These are phyloP conservation scores for Salvelinus alpinus DNA, from an alignment of 2,113 vertebrate genomes.

Conservation along the genomic window DNA sequence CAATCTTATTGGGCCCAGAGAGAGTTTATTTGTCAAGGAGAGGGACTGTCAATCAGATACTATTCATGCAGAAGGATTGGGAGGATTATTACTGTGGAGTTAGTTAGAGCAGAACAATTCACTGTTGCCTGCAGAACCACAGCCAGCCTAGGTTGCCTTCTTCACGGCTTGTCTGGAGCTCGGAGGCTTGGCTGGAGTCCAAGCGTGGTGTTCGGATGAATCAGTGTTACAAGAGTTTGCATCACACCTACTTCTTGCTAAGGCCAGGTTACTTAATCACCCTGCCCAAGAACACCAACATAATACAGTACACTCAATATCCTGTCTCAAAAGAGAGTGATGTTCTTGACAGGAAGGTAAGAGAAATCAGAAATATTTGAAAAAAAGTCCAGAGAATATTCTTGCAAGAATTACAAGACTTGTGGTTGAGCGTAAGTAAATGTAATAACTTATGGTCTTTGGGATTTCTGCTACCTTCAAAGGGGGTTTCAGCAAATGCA, in stretches of 20 bases:
- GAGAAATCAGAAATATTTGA: not conserved
- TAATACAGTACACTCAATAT: not conserved
- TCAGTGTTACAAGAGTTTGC: not conserved
- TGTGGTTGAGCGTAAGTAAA: not conserved
- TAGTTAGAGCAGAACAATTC: not conserved
- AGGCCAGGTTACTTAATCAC: not conserved
- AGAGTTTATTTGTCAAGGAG: not conserved
- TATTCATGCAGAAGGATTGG: not conserved
- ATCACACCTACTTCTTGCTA: not conserved
- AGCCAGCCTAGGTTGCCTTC: not conserved
- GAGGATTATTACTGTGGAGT: not conserved
- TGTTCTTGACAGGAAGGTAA: not conserved
- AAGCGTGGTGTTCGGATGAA: not conserved
- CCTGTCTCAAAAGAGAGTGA: not conserved
- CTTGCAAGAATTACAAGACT: too few relatives aligned
- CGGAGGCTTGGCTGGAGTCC: not conserved
- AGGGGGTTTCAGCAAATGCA: not conserved
- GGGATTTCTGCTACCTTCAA: not conserved
- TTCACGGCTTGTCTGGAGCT: not conserved
- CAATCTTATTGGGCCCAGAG: not conserved
- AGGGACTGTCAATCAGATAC: not conserved
- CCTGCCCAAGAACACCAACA: not conserved
- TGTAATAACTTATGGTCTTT: not conserved
- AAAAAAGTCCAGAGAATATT: not conserved
- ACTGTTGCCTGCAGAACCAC: not conserved